Conservation (phyloP, 2,113 vertebrate genomes). For the Polypterus bichir region DNA sequence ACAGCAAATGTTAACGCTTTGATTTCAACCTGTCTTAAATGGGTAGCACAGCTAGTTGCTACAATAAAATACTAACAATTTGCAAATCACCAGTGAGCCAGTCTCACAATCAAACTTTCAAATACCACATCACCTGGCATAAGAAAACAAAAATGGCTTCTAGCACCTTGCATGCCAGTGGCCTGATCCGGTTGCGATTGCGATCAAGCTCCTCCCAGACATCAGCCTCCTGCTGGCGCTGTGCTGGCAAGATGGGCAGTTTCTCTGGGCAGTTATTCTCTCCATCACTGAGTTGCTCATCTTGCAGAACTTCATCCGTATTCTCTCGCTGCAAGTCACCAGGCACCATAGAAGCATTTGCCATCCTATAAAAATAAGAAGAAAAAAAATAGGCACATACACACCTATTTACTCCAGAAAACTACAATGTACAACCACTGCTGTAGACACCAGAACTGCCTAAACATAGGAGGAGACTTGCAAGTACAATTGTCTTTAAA, state of each 20-base stretch:
- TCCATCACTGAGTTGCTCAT: conserved; percentile 90
- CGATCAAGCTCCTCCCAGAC: conserved; percentile 95
- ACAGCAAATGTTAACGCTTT: no score
- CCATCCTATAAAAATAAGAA: conserved; percentile 60
- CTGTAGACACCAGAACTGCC: no score
- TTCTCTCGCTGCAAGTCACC: conserved; percentile 87
- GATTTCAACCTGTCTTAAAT: no score
- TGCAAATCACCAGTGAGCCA: neutral
- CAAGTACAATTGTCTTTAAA: no score
- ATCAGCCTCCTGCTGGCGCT: conserved; percentile 75
- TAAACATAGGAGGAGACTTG: no score
- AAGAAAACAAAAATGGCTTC: conserved; percentile 13
- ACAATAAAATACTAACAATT: neutral
- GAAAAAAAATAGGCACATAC: conserved; percentile 7
- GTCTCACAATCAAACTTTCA: neutral
- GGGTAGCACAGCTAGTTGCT: no score
- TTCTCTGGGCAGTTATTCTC: conserved; percentile 81
- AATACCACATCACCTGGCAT: neutral
- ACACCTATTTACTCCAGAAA: neutral
- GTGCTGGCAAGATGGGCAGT: conserved; percentile 59
- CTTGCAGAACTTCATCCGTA: conserved; percentile 93
- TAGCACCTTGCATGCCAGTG: conserved; percentile 68
- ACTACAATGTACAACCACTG: neutral
- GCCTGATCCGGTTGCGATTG: conserved; percentile 78
- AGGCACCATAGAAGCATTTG: conserved; percentile 90